Conservation (phyloP, 2,113 vertebrate species). For the Cebidichthys violaceus region DNA sequence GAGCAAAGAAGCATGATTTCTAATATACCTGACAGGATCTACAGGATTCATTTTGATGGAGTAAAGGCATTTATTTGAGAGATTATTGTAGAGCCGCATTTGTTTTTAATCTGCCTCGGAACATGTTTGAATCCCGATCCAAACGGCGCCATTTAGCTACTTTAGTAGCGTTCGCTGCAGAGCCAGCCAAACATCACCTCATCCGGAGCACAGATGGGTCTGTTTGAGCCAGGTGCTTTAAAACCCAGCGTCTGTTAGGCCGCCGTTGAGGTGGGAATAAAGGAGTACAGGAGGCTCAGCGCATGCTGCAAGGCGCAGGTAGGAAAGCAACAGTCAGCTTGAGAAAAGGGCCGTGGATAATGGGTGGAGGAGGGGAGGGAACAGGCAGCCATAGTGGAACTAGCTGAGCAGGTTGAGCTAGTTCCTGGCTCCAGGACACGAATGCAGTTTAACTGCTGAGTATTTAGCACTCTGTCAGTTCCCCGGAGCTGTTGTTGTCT, state of each 20-base stretch:
- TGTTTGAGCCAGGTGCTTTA: slow-evolving; percentile 68
- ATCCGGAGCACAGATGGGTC: slow-evolving; percentile 63
- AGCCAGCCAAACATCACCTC: slow-evolving; percentile 68
- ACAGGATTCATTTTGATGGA: slow-evolving; percentile 20
- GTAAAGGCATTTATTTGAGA: slow-evolving; percentile 11
- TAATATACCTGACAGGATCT: neutral
- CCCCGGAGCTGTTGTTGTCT: neutral
- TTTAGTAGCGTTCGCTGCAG: slow-evolving; percentile 51
- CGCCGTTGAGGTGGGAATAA: slow-evolving; percentile 61
- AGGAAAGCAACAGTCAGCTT: slow-evolving; percentile 58
- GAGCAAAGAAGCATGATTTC: neutral
- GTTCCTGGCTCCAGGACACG: slow-evolving; percentile 67
- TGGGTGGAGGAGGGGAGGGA: slow-evolving; percentile 11
- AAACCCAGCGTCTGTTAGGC: slow-evolving; percentile 64
- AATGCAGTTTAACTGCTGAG: slow-evolving; percentile 55
- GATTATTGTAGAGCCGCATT: slow-evolving; percentile 27
- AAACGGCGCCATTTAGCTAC: slow-evolving; percentile 54
- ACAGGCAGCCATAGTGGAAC: slow-evolving; percentile 51
- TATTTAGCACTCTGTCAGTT: slow-evolving; percentile 18
- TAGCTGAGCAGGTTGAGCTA: slow-evolving; percentile 72
- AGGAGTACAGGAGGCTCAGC: slow-evolving; percentile 45
- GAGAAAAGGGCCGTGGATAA: slow-evolving; percentile 37
- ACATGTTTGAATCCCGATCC: slow-evolving; percentile 43
- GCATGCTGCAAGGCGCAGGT: slow-evolving; percentile 61
- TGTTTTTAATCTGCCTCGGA: slow-evolving; percentile 41